phyloP scores from a whole-genome alignment of 2,888 invertebrate genomes.

The Pardosa pseudoannulata region DNA sequence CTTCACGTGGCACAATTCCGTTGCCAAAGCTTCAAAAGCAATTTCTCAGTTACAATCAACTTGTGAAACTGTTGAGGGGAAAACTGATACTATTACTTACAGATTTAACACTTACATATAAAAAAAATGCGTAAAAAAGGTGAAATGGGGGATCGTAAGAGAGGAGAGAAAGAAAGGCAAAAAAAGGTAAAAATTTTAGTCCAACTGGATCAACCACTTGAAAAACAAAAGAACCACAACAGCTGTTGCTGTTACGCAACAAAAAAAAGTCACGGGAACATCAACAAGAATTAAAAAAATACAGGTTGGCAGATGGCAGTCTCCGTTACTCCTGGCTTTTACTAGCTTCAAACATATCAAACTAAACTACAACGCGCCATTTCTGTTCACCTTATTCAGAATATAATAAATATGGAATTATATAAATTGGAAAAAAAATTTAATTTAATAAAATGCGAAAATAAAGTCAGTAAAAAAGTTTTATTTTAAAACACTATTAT shows the following conservation, averaged over 20 bases:
- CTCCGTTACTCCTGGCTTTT: slow-evolving; percentile 7
- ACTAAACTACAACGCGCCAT: neutral
- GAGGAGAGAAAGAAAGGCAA: neutral
- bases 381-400: neutral
- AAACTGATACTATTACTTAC: neutral
- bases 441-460: too few species aligned
- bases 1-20: neutral
- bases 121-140: too few species aligned
- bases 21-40: neutral
- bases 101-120: neutral
- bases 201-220: slow-evolving; percentile 34
- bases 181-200: slow-evolving; percentile 1
- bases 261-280: neutral
- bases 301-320: slow-evolving; percentile 12
- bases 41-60: neutral
- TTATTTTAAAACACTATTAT: too few species aligned
- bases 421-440: too few species aligned
- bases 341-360: neutral
- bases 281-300: neutral
- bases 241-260: slow-evolving; percentile 56
- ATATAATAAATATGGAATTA: too few species aligned
- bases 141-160: too few species aligned
- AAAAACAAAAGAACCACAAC: slow-evolving; percentile 70
- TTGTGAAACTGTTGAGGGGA: neutral
- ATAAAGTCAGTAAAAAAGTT: too few species aligned